These are phyloP conservation scores for Myrmecophaga tridactyla DNA, from an alignment of 2,113 vertebrate species.

Conservation along the genomic window DNA sequence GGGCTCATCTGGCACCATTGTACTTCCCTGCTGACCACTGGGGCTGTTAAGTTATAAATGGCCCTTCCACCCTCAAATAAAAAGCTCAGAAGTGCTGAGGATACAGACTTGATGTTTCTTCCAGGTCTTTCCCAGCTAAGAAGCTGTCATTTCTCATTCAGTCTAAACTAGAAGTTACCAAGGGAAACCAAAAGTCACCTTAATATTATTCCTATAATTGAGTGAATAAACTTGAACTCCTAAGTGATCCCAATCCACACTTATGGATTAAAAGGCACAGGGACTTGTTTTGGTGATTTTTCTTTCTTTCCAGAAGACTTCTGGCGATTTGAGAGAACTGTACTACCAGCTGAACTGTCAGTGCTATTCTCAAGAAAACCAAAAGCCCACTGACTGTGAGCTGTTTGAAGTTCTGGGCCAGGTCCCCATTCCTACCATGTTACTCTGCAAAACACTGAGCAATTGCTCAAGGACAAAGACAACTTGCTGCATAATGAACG, in stretches of 20 bases:
- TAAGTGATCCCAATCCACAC: background rate
- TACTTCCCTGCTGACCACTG: background rate
- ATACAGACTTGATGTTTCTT: background rate
- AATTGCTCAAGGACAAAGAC: background rate
- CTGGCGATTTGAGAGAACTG: background rate
- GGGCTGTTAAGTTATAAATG: background rate
- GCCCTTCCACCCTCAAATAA: background rate
- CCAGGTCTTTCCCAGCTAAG: background rate
- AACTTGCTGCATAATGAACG: background rate
- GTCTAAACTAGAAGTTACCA: background rate
- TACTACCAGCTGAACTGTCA: background rate
- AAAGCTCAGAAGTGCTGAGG: background rate
- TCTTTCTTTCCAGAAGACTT: background rate
- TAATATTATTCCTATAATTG: background rate
- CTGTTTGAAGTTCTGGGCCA: background rate
- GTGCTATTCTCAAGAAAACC: background rate
- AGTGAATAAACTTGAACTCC: background rate
- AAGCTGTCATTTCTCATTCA: conserved; percentile 7
- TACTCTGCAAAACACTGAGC: background rate
- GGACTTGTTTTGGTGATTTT: background rate
- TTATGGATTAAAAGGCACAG: background rate
- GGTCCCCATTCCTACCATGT: background rate
- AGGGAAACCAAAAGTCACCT: background rate
- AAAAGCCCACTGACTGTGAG: background rate
- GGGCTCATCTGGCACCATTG: too few species aligned